These are phyloP conservation scores for Achlya flavicornis DNA, from an alignment of 2,888 invertebrate genomes.

Conservation along the genomic window DNA sequence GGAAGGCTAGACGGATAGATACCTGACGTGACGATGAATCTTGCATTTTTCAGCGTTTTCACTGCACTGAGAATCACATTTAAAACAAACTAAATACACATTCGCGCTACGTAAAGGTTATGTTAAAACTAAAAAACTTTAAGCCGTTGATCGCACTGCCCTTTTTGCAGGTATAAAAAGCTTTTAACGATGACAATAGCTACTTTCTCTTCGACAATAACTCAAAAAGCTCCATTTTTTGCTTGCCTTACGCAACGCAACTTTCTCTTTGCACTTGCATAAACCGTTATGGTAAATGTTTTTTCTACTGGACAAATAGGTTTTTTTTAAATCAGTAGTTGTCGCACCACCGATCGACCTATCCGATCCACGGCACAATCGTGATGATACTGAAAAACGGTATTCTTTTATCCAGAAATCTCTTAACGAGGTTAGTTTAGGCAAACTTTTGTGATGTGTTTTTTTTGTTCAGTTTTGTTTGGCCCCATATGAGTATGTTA, in stretches of 20 bases:
- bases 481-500: slow-evolving; percentile 77
- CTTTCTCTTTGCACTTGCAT: slow-evolving; percentile 70
- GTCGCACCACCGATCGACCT: slow-evolving; percentile 67
- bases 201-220: slow-evolving; percentile 75
- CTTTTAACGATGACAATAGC: slow-evolving; percentile 68
- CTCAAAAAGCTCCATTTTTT: slow-evolving; percentile 67
- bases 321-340: slow-evolving; percentile 57
- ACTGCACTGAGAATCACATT: slow-evolving; percentile 25
- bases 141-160: slow-evolving; percentile 59
- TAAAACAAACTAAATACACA: slow-evolving; percentile 53
- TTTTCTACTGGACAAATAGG: slow-evolving; percentile 33
- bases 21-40: background rate
- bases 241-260: slow-evolving; percentile 56
- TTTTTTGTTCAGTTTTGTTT: slow-evolving; percentile 77
- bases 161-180: slow-evolving; percentile 66
- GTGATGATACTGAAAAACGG: slow-evolving; percentile 82
- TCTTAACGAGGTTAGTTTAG: slow-evolving; percentile 83
- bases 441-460: slow-evolving; percentile 83
- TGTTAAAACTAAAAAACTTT: slow-evolving; percentile 71
- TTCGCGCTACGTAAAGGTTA: slow-evolving; percentile 63
- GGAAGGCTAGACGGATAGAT: background rate
- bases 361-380: slow-evolving; percentile 80
- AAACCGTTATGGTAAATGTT: slow-evolving; percentile 39
- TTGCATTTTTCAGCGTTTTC: slow-evolving; percentile 13
- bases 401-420: slow-evolving; percentile 83